These are phyloP conservation scores for Oscheius sp. DNA, from an alignment of 2,888 invertebrate species.

Conservation along the genomic window DNA sequence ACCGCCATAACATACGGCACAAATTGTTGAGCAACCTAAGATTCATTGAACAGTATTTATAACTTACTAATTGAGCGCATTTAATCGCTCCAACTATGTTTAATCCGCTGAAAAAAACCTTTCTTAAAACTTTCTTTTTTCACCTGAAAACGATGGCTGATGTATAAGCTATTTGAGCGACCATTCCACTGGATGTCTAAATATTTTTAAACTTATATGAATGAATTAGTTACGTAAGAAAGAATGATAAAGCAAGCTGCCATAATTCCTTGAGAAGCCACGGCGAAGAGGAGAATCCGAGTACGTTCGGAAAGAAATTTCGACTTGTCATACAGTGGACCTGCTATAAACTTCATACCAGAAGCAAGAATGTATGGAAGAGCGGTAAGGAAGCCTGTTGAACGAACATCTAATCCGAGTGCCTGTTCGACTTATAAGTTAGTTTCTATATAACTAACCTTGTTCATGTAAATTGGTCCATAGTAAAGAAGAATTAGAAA, in stretches of 20 bases:
- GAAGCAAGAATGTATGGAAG: constrained; percentile 44
- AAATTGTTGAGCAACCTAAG: constrained; percentile 48
- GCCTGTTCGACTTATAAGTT: constrained; percentile 32
- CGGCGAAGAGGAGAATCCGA: constrained; percentile 51
- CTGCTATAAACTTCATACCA: constrained; percentile 37
- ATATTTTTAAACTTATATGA: constrained; percentile 10
- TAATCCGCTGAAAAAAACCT: constrained; percentile 51
- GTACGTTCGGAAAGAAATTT: constrained; percentile 38
- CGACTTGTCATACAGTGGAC: constrained; percentile 40
- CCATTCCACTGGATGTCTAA: constrained; percentile 38
- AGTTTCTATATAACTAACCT: constrained; percentile 12
- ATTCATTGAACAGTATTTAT: background rate
- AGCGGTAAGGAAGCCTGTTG: constrained; percentile 43
- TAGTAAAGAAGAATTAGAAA: constrained; percentile 48
- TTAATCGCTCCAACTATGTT: constrained; percentile 59
- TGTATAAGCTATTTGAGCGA: constrained; percentile 58
- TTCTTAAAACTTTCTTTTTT: too few species aligned
- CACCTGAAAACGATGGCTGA: constrained; percentile 50
- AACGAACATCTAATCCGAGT: constrained; percentile 41
- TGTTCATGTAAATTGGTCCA: constrained; percentile 54
- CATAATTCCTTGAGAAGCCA: constrained; percentile 50
- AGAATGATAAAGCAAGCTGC: constrained; percentile 49
- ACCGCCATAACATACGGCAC: constrained; percentile 53
- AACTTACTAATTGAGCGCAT: constrained; percentile 52
- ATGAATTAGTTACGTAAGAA: constrained; percentile 35